A percentile compares a stretch with the other conserved stretches of the same genome.
phyloP scores from a whole-genome alignment of 1,140 invertebrate species.

The Drosophila sucinea region DNA sequence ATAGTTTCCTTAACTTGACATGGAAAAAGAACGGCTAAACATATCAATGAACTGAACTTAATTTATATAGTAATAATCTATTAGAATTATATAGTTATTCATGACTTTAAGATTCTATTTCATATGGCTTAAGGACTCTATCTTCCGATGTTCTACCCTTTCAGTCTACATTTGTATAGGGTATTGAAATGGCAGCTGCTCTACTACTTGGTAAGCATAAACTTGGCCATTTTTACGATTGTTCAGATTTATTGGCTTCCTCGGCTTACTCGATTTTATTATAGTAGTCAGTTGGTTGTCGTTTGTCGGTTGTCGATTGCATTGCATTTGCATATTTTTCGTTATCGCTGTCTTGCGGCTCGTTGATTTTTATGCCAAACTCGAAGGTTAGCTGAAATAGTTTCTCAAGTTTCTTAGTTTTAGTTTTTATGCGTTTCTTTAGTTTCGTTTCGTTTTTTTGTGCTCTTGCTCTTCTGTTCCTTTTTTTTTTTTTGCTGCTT shows the following conservation, averaged over 20 bases:
- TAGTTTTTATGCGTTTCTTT: slow-evolving; percentile 7
- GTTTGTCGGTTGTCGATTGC: slow-evolving; percentile 8
- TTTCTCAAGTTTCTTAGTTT: slow-evolving; percentile 14
- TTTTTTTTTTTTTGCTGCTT: background rate
- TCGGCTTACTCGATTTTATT: slow-evolving; percentile 38
- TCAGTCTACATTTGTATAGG: background rate
- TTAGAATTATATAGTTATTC: no score
- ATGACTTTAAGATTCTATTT: no score
- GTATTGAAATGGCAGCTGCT: slow-evolving; percentile 3
- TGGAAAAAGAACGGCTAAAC: no score
- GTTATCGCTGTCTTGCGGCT: slow-evolving; percentile 7
- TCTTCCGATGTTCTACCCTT: background rate
- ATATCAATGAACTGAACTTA: no score
- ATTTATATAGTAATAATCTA: no score
- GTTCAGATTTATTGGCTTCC: slow-evolving; percentile 44
- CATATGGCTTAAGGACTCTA: no score
- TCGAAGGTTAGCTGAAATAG: slow-evolving; percentile 27
- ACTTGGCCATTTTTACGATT: slow-evolving; percentile 40
- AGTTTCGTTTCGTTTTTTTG: background rate
- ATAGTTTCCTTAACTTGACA: no score
- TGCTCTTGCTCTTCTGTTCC: background rate
- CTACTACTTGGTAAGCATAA: slow-evolving; percentile 21
- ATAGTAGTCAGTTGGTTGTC: slow-evolving; percentile 12
- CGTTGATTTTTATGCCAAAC: slow-evolving; percentile 27
- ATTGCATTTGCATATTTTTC: slow-evolving; percentile 24